Base-by-base conservation (phyloP, 2,113 vertebrate genomes). In the Melanerpes aurifrons region DNA sequence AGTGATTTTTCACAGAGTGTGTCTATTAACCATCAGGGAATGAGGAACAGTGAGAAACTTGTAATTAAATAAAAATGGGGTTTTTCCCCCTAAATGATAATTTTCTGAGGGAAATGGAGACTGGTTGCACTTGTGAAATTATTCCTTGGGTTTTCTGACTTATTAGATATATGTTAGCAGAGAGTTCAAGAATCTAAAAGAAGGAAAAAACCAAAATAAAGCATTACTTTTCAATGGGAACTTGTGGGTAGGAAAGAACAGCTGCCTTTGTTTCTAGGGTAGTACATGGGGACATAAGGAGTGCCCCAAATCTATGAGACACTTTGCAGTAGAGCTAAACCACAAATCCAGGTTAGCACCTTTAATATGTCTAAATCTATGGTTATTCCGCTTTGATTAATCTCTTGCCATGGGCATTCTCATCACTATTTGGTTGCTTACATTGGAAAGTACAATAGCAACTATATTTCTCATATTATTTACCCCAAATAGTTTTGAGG, bases 271-370 rank as follows among this genome's bases (percentile, higher is more conserved):
- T 54, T 73, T 63, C 24, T 54, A 22, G 45, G 58, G 19, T 16
- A 40, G 29, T 29, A 15, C 3, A 58, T 0, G 1, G 19, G 40
- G 11, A 53, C 19, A 9, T 53, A 29, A 8, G 6, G 10, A 50
- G 12, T 16, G 6, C 16, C 62, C 90, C 12, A 24, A 53, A 35
- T n/a, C 8, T 43, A 6, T 19, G 4, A 58, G 32, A 67, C 62
- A 31, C 10, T 58, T 73, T 74, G 17, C 37, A 7, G 40, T 26
- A 31, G 20, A 64, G 13, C 40, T 37, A 24, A 19, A 29, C 47
- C 17, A 43, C 24, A 56, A 68, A 53, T 78, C 25, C 22, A 21
- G 9, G 7, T 53, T 69, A 40, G 20, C 19, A 64, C 26, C 13
- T 74, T 64, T 37, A 69, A 47, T 17, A 7, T 40, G 6, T 26